Conservation (phyloP, 92 coral and sea anemone genomes). For the Epizoanthus stellaris region DNA sequence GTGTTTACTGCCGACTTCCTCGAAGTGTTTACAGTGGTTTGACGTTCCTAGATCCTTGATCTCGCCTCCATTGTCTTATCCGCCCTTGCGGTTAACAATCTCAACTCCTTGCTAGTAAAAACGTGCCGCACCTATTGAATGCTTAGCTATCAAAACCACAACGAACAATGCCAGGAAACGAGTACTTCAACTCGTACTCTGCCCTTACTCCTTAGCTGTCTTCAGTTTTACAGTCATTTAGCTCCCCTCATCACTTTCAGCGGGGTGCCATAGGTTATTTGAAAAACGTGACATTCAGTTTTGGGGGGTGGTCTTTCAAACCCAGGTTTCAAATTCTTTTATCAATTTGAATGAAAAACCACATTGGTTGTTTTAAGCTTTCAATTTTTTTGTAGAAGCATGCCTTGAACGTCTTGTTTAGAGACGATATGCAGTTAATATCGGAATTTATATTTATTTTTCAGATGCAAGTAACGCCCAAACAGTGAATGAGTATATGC, state of each 20-base stretch:
- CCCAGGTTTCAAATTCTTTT: background rate
- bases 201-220: conserved; percentile 20
- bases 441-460: no score
- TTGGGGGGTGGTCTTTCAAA: background rate
- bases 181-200: background rate
- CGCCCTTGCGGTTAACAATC: conserved; percentile 25
- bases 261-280: background rate
- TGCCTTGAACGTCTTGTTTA: no score
- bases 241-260: background rate
- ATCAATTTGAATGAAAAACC: background rate
- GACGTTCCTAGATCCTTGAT: background rate
- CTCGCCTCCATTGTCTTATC: conserved; percentile 13
- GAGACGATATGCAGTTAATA: no score
- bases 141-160: conserved; percentile 6
- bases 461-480: no score
- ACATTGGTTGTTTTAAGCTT: background rate
- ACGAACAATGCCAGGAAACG: conserved; percentile 30
- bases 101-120: conserved; percentile 1
- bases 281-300: background rate
- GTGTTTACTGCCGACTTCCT: conserved; percentile 26
- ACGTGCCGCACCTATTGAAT: conserved; percentile 22
- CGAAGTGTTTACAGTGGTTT: background rate
- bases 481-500: no score
- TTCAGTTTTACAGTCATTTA: background rate
- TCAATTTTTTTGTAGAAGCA: background rate